Evolutionary conservation across 2,888 invertebrate genomes (phyloP), one percentile per base, ranked within the genome.

Genomic region (Sinohyriopsis cumingii): DNA sequence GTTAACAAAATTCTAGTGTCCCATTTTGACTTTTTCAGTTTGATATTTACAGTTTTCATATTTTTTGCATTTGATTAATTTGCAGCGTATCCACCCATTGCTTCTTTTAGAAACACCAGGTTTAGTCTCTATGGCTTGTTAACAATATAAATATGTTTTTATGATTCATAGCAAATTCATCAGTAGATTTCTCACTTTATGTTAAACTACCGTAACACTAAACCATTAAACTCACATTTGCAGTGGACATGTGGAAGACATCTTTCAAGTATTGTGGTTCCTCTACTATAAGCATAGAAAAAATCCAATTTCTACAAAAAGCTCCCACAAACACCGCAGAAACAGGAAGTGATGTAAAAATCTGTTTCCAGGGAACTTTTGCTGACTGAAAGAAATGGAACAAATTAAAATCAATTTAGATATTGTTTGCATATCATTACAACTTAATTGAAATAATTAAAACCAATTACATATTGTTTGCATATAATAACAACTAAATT

Each of bases 241-340:
- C 76, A n/a, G 79, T 60, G n/a, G 63, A 55, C 73, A 78, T 68
- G 5, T 59, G 15, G 62, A 74, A 85, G 3, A 75, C 77, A 65
- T 85, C 84, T 20, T 78, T 73, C 67, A 78, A 80, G 64, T 82
- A 85, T 59, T 78, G 78, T 5, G 82, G 85, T 60, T 82, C 74
- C 63, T 84, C 79, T 9, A 82, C 81, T 20, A 84, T 72, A 12
- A 84, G 68, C 67, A 84, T 63, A 19, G 82, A 79, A 69, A 84
- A 83, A 22, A 85, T 80, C 77, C 82, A 82, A 71, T 84, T 84
- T 59, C 85, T 68, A 64, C 83, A 83, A 69, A 85, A 84, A 12
- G 82, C 78, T 7, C 80, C 85, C 2, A 82, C 78, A 55, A 82
- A 75, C 19, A 85, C 76, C 4, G 85, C 85, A 4, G 73, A 70